Percentiles rank a stretch among this genome's conserved stretches.
These are phyloP conservation scores for Thysanoteuthis rhombus DNA, from an alignment of 2,888 invertebrate genomes.

Conservation along the genomic window DNA sequence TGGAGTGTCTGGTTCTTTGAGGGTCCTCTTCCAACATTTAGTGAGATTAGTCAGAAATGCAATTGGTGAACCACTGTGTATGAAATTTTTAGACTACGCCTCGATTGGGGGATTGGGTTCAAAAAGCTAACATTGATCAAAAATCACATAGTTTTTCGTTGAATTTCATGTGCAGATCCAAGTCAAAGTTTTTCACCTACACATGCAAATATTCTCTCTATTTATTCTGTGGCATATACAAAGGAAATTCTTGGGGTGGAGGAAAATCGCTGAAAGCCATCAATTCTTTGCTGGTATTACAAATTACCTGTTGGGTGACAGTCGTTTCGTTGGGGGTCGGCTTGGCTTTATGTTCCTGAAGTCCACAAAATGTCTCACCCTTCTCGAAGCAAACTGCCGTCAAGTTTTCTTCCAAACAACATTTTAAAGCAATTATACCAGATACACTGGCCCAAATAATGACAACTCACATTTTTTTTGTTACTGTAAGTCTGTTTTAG, in stretches of 20 bases:
- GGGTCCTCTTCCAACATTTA: no score
- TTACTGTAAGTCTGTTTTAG: neutral
- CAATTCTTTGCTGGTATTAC: conserved; percentile 62
- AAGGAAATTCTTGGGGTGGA: conserved; percentile 61
- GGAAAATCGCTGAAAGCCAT: conserved; percentile 66
- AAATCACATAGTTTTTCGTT: conserved; percentile 50
- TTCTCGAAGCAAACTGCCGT: conserved; percentile 60
- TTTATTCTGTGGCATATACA: conserved; percentile 64
- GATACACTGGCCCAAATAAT: conserved; percentile 58
- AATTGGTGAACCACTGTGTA: no score
- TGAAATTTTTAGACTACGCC: no score
- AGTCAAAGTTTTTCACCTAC: conserved; percentile 60
- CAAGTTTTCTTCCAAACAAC: conserved; percentile 58
- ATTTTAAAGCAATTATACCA: conserved; percentile 57
- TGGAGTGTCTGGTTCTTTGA: no score
- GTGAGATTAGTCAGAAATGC: no score
- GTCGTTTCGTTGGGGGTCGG: conserved; percentile 46
- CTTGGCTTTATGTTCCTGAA: conserved; percentile 57
- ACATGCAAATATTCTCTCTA: conserved; percentile 61
- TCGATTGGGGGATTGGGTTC: no score
- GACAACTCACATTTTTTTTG: conserved; percentile 43
- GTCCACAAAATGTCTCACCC: conserved; percentile 56
- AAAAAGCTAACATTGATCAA: neutral
- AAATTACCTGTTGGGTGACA: conserved; percentile 59
- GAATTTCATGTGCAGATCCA: conserved; percentile 57